phyloP scores from a whole-genome alignment of 2,888 invertebrate species.

The Lepidocyrtoides sp. region DNA sequence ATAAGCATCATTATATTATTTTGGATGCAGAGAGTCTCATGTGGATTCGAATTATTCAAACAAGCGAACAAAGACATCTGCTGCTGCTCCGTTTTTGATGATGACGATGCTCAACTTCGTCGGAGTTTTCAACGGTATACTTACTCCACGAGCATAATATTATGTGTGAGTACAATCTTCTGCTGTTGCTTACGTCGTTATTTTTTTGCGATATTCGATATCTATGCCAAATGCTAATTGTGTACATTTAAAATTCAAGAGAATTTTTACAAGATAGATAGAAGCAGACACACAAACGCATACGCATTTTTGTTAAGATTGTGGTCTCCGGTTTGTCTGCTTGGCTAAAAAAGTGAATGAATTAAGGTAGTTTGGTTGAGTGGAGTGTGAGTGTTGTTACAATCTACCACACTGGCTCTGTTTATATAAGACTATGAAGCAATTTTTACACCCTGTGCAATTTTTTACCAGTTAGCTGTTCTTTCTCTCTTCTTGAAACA shows the following conservation, averaged over 20 bases:
- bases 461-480: background rate
- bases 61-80: slow-evolving; percentile 73
- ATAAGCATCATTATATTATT: slow-evolving; percentile 21
- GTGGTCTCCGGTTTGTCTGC: slow-evolving; percentile 15
- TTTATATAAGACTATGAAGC: background rate
- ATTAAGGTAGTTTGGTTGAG: background rate
- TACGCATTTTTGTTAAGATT: slow-evolving; percentile 14
- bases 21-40: background rate
- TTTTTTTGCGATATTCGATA: slow-evolving; percentile 67
- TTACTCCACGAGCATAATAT: no score
- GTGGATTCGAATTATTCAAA: no score
- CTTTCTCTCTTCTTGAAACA: no score
- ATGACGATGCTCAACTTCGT: background rate
- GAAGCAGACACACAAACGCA: background rate
- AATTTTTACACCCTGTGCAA: background rate
- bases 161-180: no score
- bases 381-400: background rate
- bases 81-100: slow-evolving; percentile 3
- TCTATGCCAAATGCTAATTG: slow-evolving; percentile 60
- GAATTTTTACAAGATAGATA: slow-evolving; percentile 20
- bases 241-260: slow-evolving; percentile 41
- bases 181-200: background rate
- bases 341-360: slow-evolving; percentile 15
- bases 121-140: background rate
- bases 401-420: background rate